A percentile compares a stretch with the other conserved stretches of the same genome.
These are phyloP conservation scores for Diabrotica virgifera DNA, from an alignment of 1,140 invertebrate genomes.

Conservation along the genomic window DNA sequence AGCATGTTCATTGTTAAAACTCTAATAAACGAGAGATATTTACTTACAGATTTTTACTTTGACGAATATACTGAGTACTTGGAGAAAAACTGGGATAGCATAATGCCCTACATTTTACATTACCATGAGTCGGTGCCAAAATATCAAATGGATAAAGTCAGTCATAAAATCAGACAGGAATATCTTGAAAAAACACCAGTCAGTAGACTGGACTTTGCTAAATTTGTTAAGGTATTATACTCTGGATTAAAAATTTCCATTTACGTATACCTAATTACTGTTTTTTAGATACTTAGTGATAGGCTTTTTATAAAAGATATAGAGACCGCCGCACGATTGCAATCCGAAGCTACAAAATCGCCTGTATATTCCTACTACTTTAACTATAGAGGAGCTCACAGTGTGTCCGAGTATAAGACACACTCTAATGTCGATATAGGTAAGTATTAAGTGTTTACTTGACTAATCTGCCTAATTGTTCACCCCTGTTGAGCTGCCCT, in stretches of 20 bases:
- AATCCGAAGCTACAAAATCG: slow-evolving; percentile 53
- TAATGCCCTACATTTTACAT: slow-evolving; percentile 39
- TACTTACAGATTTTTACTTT: slow-evolving; percentile 35
- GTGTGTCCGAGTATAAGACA: slow-evolving; percentile 28
- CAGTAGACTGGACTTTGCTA: slow-evolving; percentile 27
- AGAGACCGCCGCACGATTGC: slow-evolving; percentile 55
- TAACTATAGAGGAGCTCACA: slow-evolving; percentile 47
- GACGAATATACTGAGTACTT: slow-evolving; percentile 33
- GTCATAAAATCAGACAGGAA: slow-evolving; percentile 33
- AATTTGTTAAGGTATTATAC: slow-evolving; percentile 24
- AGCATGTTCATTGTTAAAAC: background rate
- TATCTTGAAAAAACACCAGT: slow-evolving; percentile 34
- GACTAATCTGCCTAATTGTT: too few species aligned
- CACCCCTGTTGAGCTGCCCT: too few species aligned
- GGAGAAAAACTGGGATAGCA: slow-evolving; percentile 34
- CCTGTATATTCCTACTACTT: slow-evolving; percentile 62
- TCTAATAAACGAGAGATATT: background rate
- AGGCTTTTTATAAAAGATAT: slow-evolving; percentile 57
- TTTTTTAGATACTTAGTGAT: slow-evolving; percentile 56
- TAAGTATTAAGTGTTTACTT: slow-evolving; percentile 4
- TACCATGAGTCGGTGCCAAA: slow-evolving; percentile 34
- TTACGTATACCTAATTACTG: slow-evolving; percentile 4
- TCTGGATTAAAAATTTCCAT: background rate
- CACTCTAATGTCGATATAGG: slow-evolving; percentile 31
- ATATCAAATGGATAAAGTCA: slow-evolving; percentile 24